Base-by-base conservation (phyloP, 1,140 invertebrate species). In the Bombus balteatus region DNA sequence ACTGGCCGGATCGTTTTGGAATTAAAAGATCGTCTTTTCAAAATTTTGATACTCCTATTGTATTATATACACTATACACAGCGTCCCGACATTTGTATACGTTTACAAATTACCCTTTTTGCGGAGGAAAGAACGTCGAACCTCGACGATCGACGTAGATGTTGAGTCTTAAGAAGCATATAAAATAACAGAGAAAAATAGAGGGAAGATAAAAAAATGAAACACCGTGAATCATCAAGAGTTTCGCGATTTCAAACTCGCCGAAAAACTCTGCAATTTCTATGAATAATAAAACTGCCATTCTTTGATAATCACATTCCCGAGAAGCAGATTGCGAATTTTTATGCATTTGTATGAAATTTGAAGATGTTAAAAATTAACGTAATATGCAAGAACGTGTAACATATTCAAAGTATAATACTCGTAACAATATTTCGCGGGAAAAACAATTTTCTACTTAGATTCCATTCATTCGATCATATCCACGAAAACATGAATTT, bases 21-120 rank as follows among this genome's bases (percentile, higher is more conserved):
- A 68, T 18, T 34, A 37, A 18, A 57, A 84, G 80, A 74, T 72
- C 68, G 77, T 88, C 79, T 90, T 86, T 85, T 88, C 89, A 81
- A 90, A 90, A 90, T 90, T 90, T 90, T 90, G 82, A 90, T 90
- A 90, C 87, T 80, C 83, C 70, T 90, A 88, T 90, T 83, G 41
- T 72, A 72, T 73, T 73, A 41, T 90, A 90, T 86, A 90, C 57
- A 88, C 74, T 90, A n/a, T 90, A 89, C 81, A 86, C 75, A 78
- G 65, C 83, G 70, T 66, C 53, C 84, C 79, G 81, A 89, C 68
- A 87, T 90, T 90, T 90, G 76, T 90, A 90, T 90, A 83, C 85
- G 85, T 90, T 90, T 90, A 90, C 88, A 90, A 89, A 68, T 68
- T 34, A 71, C 62, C 37, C 22, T 72, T 83, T 90, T 81, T 68